Conservation (phyloP, 1,140 invertebrate genomes). For the Grapholita molesta region DNA sequence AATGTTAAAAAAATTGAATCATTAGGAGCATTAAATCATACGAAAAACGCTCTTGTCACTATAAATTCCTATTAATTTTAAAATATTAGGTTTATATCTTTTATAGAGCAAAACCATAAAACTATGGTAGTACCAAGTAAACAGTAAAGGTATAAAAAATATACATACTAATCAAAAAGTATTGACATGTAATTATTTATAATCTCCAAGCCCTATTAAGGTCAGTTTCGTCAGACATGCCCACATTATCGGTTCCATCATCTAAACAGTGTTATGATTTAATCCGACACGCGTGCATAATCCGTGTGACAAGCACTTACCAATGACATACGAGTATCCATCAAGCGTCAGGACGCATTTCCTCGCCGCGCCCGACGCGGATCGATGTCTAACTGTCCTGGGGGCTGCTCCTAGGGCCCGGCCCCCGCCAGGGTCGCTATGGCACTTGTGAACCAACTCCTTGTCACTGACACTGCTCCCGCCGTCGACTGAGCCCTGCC, state of each 20-base stretch:
- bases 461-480: slow-evolving; percentile 76
- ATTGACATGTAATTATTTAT: not conserved
- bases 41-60: too few relatives aligned
- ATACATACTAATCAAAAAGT: too few relatives aligned
- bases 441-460: slow-evolving; percentile 82
- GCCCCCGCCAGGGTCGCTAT: slow-evolving; percentile 79
- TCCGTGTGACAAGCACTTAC: slow-evolving; percentile 75
- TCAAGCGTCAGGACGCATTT: slow-evolving; percentile 88
- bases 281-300: slow-evolving; percentile 1
- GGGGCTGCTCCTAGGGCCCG: slow-evolving; percentile 56
- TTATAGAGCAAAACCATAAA: too few relatives aligned
- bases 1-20: too few relatives aligned
- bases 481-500: slow-evolving; percentile 73
- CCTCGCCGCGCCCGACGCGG: slow-evolving; percentile 77
- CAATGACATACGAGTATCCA: slow-evolving; percentile 90
- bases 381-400: slow-evolving; percentile 58
- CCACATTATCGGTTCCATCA: not conserved
- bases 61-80: too few relatives aligned
- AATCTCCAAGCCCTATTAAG: not conserved
- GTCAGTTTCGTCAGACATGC: not conserved
- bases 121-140: too few relatives aligned
- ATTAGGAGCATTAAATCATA: too few relatives aligned
- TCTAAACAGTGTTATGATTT: not conserved
- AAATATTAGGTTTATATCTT: too few relatives aligned
- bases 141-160: too few relatives aligned